Conservation (phyloP, 2,797 vertebrate genomes). For the Lithobates pipiens region DNA sequence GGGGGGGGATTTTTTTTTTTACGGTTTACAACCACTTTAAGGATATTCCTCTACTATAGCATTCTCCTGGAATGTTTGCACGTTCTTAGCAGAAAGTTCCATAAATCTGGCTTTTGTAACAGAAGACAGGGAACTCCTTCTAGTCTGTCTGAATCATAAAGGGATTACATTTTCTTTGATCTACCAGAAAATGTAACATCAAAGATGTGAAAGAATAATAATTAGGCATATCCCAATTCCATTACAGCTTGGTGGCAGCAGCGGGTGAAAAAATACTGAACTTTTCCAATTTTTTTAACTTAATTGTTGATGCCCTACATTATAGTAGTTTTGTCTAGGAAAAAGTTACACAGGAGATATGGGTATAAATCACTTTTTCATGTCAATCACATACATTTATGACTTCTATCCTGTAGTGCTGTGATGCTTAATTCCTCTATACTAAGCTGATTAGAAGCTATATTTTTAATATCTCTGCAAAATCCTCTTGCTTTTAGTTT, state of each 20-base stretch:
- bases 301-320: conserved; percentile 35
- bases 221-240: conserved; percentile 48
- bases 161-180: conserved; percentile 58
- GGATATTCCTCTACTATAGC: not conserved
- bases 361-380: not conserved
- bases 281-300: conserved; percentile 17
- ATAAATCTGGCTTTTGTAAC: conserved; percentile 25
- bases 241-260: conserved; percentile 45
- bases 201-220: conserved; percentile 54
- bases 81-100: conserved; percentile 22
- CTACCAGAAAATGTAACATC: conserved; percentile 52
- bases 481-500: conserved; percentile 72
- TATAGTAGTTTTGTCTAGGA: conserved; percentile 4
- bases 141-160: conserved; percentile 46
- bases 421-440: conserved; percentile 66
- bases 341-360: conserved; percentile 13
- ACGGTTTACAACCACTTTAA: not conserved
- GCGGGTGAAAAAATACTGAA: conserved; percentile 27
- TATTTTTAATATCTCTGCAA: conserved; percentile 71
- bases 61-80: not conserved
- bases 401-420: not conserved
- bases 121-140: conserved; percentile 31
- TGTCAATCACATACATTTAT: not conserved
- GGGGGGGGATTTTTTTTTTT: no score
- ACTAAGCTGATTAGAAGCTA: conserved; percentile 75